Evolutionary conservation across 2,797 vertebrate genomes (phyloP), one percentile per base, ranked within the genome.

Genomic region (Australoheros facetus): DNA sequence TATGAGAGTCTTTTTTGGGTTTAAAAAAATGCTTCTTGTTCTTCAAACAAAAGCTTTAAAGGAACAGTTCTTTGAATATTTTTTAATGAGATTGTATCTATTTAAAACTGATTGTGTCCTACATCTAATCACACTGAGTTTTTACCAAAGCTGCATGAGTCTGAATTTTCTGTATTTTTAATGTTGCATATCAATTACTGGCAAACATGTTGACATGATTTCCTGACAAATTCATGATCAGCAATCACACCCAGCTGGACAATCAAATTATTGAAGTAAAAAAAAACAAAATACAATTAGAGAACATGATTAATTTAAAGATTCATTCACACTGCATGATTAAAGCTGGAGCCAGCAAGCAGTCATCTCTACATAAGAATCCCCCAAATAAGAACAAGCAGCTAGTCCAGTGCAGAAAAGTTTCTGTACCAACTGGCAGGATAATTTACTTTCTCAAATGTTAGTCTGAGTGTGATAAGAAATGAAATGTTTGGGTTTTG

Each of bases 21-120:
- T 72, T 79, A 77, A 28, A 78, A 85, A 85, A 83, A 62, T 26
- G n/a, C 26, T 51, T 69, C 16, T 30, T 69, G 42, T 74, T 58
- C 64, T 62, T 79, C 86, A 73, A 56, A 57, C 26, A 58, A 78
- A 82, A 74, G 32, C 55, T 6, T 78, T 66, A 78, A 66, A 70
- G 53, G 26, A 23, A 53, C 60, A 37, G 11, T 45, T 88, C 30
- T 34, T 56, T 72, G 30, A 69, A 51, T 32, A 19, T 32, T 3
- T 26, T 64, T 64, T 64, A 34, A 34, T 45, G 30, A 30, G 64
- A 51, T 30, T 51, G 28, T 0, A 32, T 51, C 2, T 6, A 17
- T 48, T 48, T 69, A 19, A 17, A 51, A 13, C 45, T 51, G n/a
- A 0, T 17, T 30, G 17, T n/a, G 10, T 42, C 30, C 26, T 51